phyloP scores from a whole-genome alignment of 2,113 vertebrate species.

The Typhlomys cinereus region DNA sequence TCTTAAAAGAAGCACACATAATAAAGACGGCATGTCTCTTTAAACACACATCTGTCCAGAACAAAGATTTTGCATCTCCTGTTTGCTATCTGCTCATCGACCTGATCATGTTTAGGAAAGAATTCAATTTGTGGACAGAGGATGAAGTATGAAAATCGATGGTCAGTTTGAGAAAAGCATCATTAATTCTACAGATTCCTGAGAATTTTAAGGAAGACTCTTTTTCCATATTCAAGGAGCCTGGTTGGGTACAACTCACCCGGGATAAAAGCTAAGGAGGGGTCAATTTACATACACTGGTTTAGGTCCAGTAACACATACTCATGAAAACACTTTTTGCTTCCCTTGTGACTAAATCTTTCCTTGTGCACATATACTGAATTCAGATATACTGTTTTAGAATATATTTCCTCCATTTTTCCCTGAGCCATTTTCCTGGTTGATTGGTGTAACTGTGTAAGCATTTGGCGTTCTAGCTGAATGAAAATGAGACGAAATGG shows the following conservation, averaged over 20 bases:
- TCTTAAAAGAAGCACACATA: too few species aligned
- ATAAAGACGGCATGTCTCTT: neutral
- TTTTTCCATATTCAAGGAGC: neutral
- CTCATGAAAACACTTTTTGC: neutral
- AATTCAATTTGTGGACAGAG: neutral
- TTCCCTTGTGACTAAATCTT: neutral
- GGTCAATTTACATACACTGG: neutral
- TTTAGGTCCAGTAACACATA: neutral
- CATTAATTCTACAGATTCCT: neutral
- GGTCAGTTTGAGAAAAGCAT: neutral
- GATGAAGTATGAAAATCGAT: neutral
- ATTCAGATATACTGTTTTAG: slow-evolving; percentile 61
- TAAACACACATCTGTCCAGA: neutral
- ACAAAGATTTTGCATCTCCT: neutral
- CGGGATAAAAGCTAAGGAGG: neutral
- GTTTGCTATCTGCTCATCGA: neutral
- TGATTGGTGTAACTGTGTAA: neutral
- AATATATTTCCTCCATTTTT: neutral
- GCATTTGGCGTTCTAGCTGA: neutral
- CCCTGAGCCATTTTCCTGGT: slow-evolving; percentile 12
- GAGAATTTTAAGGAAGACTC: neutral
- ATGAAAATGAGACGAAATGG: slow-evolving; percentile 56
- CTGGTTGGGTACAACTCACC: neutral
- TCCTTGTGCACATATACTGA: neutral
- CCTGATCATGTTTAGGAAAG: neutral